Evolutionary conservation across 1,140 invertebrate species (phyloP).

Genomic region (Metaphire vulgaris): DNA sequence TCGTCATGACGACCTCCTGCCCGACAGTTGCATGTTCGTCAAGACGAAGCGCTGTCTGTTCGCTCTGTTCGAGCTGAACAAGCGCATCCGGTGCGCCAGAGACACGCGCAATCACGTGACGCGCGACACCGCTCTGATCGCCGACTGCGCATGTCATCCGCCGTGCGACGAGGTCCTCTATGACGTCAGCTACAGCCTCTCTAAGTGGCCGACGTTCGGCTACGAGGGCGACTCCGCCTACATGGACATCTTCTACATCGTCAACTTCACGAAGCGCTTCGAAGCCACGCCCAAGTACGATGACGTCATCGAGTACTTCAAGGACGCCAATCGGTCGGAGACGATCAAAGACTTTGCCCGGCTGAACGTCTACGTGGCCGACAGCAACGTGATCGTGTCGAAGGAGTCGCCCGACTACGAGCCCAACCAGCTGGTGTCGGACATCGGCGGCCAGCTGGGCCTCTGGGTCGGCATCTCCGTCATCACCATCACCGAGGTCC

Average conservation of each 20-base stretch:
- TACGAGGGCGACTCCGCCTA: constrained; percentile 26
- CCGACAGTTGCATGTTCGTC: constrained; percentile 10
- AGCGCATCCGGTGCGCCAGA: constrained; percentile 17
- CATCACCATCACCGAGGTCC: too few species aligned
- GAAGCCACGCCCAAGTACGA: constrained; percentile 16
- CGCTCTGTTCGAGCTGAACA: constrained; percentile 18
- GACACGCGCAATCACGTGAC: not conserved
- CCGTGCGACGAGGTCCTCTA: constrained; percentile 22
- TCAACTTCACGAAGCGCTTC: constrained; percentile 24
- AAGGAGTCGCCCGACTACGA: constrained; percentile 18
- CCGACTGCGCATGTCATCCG: constrained; percentile 9
- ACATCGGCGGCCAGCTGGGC: too few species aligned
- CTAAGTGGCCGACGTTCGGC: constrained; percentile 24
- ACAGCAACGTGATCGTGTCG: constrained; percentile 20
- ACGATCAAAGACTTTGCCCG: too few species aligned
- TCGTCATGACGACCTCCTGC: constrained; percentile 4
- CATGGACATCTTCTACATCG: constrained; percentile 25
- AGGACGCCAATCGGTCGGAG: not conserved
- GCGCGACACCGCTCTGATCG: constrained; percentile 13
- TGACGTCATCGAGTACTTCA: constrained; percentile 18
- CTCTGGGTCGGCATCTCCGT: too few species aligned
- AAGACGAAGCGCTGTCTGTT: constrained; percentile 7
- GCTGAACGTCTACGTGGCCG: constrained; percentile 24
- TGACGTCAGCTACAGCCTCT: constrained; percentile 19
- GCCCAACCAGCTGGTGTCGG: constrained; percentile 21